Evolutionary conservation across 2,797 vertebrate genomes (phyloP).

Genomic region (Vultur gryphus): DNA sequence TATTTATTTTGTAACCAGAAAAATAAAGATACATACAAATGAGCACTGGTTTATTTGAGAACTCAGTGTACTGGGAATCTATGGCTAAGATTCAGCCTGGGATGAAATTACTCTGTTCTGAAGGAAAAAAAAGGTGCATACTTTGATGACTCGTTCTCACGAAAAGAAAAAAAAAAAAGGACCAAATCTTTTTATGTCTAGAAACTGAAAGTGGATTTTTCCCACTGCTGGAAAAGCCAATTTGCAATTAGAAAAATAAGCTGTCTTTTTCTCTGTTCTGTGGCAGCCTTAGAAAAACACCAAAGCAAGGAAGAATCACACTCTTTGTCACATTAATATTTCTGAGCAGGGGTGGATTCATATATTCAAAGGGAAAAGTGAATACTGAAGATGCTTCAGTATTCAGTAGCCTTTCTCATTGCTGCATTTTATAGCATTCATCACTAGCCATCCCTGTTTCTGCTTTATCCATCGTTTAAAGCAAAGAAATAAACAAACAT

Average conservation of each 20-base stretch:
- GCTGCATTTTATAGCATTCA: neutral
- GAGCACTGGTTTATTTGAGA: neutral
- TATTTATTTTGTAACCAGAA: neutral
- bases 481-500: neutral
- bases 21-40: neutral
- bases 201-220: neutral
- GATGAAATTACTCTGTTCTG: neutral
- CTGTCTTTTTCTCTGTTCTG: neutral
- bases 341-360: neutral
- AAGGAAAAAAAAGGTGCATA: neutral
- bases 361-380: neutral
- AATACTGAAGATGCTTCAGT: neutral
- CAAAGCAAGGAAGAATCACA: neutral
- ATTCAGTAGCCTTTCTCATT: neutral
- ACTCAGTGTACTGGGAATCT: neutral
- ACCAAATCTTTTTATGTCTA: neutral
- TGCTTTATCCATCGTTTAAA: neutral
- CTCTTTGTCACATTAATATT: neutral
- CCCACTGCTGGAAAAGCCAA: neutral
- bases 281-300: neutral
- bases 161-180: neutral
- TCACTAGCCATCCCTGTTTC: neutral
- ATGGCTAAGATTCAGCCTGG: neutral
- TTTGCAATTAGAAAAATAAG: neutral
- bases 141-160: neutral